Conservation (phyloP, 2,888 invertebrate species). For the Automeris io region DNA sequence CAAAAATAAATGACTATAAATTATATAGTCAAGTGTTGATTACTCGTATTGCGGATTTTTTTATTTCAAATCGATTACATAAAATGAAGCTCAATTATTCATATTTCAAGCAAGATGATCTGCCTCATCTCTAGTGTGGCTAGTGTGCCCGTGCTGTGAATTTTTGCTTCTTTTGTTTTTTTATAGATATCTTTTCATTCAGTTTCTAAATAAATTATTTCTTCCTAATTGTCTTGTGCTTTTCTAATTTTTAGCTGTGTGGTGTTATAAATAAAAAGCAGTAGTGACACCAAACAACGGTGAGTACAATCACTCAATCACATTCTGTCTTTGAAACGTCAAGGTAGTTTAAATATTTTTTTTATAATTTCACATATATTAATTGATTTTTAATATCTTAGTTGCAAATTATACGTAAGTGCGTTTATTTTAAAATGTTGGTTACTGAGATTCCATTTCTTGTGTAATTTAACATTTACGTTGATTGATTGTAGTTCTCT, state of each 20-base stretch:
- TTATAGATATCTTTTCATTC: conserved; percentile 11
- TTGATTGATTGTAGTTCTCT: no score
- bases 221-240: not conserved
- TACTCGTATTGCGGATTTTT: no score
- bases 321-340: conserved; percentile 7
- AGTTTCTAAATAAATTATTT: conserved; percentile 8
- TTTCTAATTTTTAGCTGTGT: conserved; percentile 6
- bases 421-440: no score
- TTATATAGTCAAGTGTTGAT: no score
- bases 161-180: conserved; percentile 34
- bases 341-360: conserved; percentile 7
- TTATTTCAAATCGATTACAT: not conserved
- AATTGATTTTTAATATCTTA: conserved; percentile 5
- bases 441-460: no score
- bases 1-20: no score
- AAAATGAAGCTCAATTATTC: not conserved
- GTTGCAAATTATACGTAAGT: not conserved
- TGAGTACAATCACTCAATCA: conserved; percentile 8
- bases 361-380: conserved; percentile 7
- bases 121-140: conserved; percentile 8
- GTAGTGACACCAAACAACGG: conserved; percentile 5
- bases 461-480: no score
- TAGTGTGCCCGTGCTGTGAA: conserved; percentile 19
- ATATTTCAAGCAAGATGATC: not conserved
- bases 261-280: conserved; percentile 7